A percentile compares a stretch with the other conserved stretches of the same genome.
Evolutionary conservation across 2,888 invertebrate genomes (phyloP).

Genomic region (Ophion slaviceki): DNA sequence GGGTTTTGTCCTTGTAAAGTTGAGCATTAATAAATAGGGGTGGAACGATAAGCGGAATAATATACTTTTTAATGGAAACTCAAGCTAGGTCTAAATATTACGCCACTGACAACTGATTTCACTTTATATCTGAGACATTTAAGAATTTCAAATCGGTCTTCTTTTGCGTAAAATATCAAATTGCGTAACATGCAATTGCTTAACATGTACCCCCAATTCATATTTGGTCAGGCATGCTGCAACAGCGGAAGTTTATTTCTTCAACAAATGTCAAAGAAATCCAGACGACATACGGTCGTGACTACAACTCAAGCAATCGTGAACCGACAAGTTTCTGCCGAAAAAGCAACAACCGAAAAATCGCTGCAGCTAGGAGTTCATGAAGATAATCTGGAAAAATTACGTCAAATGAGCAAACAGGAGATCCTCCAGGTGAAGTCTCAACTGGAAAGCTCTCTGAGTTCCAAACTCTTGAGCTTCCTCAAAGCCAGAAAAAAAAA

Average conservation of each 20-base stretch:
- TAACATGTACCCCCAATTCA: neutral
- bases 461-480: conserved; percentile 89
- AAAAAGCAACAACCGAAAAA: conserved; percentile 70
- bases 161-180: too few relatives aligned
- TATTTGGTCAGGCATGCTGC: conserved; percentile 60
- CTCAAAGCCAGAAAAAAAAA: conserved; percentile 84
- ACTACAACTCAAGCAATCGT: neutral
- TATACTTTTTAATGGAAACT: neutral
- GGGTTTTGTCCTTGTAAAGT: too few relatives aligned
- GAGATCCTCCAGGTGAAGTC: conserved; percentile 91
- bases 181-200: too few relatives aligned
- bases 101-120: neutral
- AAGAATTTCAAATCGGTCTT: neutral
- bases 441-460: conserved; percentile 87
- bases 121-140: neutral
- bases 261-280: conserved; percentile 66
- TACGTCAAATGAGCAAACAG: conserved; percentile 88
- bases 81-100: neutral
- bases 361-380: conserved; percentile 87
- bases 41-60: too few relatives aligned
- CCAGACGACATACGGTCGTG: neutral
- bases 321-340: neutral
- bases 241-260: conserved; percentile 75
- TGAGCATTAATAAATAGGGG: too few relatives aligned
- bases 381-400: conserved; percentile 88